Evolutionary conservation across 2,888 invertebrate genomes (phyloP), one percentile per base, ranked within the genome.

Genomic region (Sinotaia quadrata): DNA sequence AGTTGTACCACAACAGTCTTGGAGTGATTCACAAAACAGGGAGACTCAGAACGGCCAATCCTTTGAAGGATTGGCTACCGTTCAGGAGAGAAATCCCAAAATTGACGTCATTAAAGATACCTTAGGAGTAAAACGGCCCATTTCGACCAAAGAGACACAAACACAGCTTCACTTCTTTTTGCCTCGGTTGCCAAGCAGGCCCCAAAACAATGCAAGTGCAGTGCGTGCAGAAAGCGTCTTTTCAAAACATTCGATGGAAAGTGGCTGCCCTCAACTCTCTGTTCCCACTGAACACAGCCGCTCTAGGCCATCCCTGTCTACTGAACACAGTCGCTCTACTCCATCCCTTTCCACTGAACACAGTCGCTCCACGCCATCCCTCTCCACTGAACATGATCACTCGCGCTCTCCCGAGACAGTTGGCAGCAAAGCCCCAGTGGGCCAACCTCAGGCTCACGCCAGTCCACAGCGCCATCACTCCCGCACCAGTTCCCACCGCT

Each of bases 141-240:
- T 41, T 10, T 18, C 41, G 18, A 10, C 27, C 5, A 2, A 21
- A 15, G 57, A 56, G 33, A 8, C 29, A 10, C 69, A 63, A 49
- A 65, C 69, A 7, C 63, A 69, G 60, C 60, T 69, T 12, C 69
- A 69, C 34, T 58, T 69, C 47, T 69, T 69, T 60, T 66, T 69
- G 52, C 69, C 69, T 4, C 47, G 47, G 54, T 36, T 69, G 29
- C n/a, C n/a, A n/a, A n/a, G n/a, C n/a, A n/a, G n/a, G n/a, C n/a
- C n/a, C n/a, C n/a, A n/a, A n/a, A n/a, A n/a, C n/a, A n/a, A n/a
- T n/a, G n/a, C n/a, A n/a, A n/a, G n/a, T n/a, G n/a, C n/a, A n/a
- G n/a, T n/a, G n/a, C n/a, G n/a, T n/a, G n/a, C n/a, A n/a, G n/a
- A n/a, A n/a, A n/a, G n/a, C n/a, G n/a, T n/a, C n/a, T n/a, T n/a